A percentile compares a stretch with the other conserved stretches of the same genome.
Conservation (phyloP, 53 echinoderm and acorn worm species). For the Pentamera pediparva region DNA sequence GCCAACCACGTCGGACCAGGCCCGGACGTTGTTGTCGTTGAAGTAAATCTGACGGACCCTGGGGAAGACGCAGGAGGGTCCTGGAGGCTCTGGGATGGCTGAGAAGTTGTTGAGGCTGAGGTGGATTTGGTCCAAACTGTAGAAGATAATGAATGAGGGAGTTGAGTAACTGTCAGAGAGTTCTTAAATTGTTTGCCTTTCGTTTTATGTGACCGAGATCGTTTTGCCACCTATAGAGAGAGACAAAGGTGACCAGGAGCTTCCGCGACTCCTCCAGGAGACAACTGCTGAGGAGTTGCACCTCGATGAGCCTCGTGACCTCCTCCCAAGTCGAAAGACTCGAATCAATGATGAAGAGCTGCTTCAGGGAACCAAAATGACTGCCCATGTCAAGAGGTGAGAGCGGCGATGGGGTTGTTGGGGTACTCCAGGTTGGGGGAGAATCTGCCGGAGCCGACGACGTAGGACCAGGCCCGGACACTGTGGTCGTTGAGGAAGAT, state of each 20-base stretch:
- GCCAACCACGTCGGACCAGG: conserved; percentile 54
- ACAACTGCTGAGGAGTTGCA: too few species aligned
- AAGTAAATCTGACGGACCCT: conserved; percentile 67
- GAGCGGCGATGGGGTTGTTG: conserved; percentile 43
- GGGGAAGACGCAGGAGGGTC: neutral
- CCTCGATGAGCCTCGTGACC: too few species aligned
- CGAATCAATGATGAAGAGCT: conserved; percentile 55
- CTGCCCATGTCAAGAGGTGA: conserved; percentile 33
- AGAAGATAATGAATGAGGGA: too few species aligned
- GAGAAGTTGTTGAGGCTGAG: conserved; percentile 71
- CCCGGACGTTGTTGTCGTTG: conserved; percentile 65
- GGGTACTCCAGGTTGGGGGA: conserved; percentile 65
- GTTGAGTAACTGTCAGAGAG: too few species aligned
- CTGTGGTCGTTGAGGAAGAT: conserved; percentile 82
- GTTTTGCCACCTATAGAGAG: too few species aligned
- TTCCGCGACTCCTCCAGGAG: too few species aligned
- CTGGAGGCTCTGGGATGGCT: conserved; percentile 8
- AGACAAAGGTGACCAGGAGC: too few species aligned
- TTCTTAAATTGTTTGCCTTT: too few species aligned
- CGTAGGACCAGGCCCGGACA: conserved; percentile 53
- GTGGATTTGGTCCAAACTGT: conserved; percentile 69
- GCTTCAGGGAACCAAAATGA: conserved; percentile 54
- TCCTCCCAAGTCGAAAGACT: conserved; percentile 63
- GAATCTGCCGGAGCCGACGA: conserved; percentile 49
- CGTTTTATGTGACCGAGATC: too few species aligned